These are phyloP conservation scores for Megaptera novaeangliae DNA, from an alignment of 2,113 vertebrate species.

Conservation along the genomic window DNA sequence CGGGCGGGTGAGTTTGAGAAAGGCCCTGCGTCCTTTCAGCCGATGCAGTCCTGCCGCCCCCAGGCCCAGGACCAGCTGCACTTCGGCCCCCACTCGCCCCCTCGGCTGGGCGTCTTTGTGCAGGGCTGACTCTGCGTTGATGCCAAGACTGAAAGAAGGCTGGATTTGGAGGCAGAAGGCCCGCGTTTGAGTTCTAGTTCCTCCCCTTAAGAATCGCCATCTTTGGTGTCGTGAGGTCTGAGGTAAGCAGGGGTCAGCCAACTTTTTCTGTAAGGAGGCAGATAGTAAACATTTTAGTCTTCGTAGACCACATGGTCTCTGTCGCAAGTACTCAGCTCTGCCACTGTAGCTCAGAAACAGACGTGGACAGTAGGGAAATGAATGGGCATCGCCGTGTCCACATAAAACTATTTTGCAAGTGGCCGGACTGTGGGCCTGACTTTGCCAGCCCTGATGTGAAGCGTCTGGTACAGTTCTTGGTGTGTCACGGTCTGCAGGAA, in stretches of 20 bases:
- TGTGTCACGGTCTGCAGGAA: not conserved
- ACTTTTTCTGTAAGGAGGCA: not conserved
- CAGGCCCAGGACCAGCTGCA: not conserved
- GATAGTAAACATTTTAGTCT: not conserved
- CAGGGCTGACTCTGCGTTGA: not conserved
- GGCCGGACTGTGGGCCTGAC: too few relatives aligned
- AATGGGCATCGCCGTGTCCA: not conserved
- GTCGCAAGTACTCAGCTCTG: not conserved
- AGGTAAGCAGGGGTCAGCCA: not conserved
- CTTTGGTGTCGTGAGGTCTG: not conserved
- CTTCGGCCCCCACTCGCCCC: not conserved
- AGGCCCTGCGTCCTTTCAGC: not conserved
- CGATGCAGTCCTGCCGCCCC: fast-evolving
- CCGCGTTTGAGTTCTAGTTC: not conserved
- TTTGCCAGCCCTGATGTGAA: not conserved
- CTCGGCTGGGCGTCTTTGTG: not conserved
- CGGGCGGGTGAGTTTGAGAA: not conserved
- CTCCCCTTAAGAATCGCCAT: not conserved
- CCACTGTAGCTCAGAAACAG: not conserved
- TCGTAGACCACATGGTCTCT: not conserved
- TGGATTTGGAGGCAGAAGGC: not conserved
- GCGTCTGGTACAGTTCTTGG: not conserved
- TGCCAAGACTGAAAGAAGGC: not conserved
- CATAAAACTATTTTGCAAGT: not conserved
- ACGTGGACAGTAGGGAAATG: fast-evolving